Evolutionary conservation across 2,113 vertebrate species (phyloP), one percentile per base, ranked within the genome.

Genomic region (Phylloscopus trochiloides): DNA sequence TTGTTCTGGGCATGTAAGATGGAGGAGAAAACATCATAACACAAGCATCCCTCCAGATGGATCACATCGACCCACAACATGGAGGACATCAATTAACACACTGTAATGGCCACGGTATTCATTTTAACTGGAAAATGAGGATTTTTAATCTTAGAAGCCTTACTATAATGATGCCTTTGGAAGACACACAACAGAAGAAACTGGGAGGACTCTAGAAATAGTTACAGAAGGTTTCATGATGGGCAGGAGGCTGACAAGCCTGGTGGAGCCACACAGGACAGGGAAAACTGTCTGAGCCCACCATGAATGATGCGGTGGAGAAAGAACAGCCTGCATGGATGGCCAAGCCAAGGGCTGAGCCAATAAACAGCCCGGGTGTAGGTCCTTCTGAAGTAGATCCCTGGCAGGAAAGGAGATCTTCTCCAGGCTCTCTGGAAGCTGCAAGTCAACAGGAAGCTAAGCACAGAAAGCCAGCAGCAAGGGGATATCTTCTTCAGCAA

Each of bases 261-360:
- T 55, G 47, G 38, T 22, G 43, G 70, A 52, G 76, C 47, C 1
- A 1, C 18, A 13, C 20, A 17, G 0, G 0, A 16, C 32, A 17
- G 21, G 18, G 45, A 82, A 54, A 57, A 20, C 32, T 20, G 18
- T 9, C 42, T 21, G 21, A 72, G 73, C 50, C 22, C 47, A 80
- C 36, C 54, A 5, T 12, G 61, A 25, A 9, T 6, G 0, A 14
- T 40, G 36, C 12, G 9, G 58, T 17, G 36, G 50, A 90, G 65
- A 36, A n/a, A 17, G 10, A 80, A 17, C 3, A 66, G 55, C 55
- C 28, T 2, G 2, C 7, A 0, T 3, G 32, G 58, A 20, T 28
- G 57, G 65, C 45, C 52, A n/a, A 32, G 45, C 34, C 66, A 36
- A 88, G 48, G 65, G 67, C 51, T 82, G 57, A 14, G 5, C 32